phyloP scores from a whole-genome alignment of 1,140 invertebrate species.

The Lutraria rhynchaena region DNA sequence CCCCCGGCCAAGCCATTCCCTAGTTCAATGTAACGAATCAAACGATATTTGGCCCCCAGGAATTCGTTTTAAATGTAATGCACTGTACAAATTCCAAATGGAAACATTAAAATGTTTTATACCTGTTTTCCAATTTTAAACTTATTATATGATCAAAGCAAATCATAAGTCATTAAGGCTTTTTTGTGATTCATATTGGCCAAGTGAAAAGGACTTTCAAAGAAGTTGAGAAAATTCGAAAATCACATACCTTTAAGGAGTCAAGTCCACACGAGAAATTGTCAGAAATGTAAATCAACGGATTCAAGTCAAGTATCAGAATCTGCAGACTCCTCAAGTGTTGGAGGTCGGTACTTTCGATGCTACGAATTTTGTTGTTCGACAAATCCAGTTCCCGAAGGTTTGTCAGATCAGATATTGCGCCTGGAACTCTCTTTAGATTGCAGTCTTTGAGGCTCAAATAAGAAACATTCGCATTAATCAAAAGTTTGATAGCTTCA shows the following conservation, averaged over 20 bases:
- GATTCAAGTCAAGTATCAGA: slow-evolving; percentile 16
- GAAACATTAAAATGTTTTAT: too few species aligned
- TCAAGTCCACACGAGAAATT: slow-evolving; percentile 37
- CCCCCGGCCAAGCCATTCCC: too few species aligned
- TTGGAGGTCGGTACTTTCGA: slow-evolving; percentile 55
- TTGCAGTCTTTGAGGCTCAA: slow-evolving; percentile 45
- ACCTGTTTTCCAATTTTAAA: too few species aligned
- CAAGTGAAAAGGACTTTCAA: too few species aligned
- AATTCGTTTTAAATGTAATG: too few species aligned
- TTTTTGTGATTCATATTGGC: too few species aligned
- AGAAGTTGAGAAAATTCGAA: too few species aligned
- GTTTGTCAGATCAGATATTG: slow-evolving; percentile 30
- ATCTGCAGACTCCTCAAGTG: slow-evolving; percentile 13
- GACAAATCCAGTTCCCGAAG: slow-evolving; percentile 41
- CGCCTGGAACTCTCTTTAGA: slow-evolving; percentile 49
- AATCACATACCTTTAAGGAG: slow-evolving; percentile 12
- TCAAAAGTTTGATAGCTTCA: slow-evolving; percentile 45
- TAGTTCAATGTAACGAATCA: too few species aligned
- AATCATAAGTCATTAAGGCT: too few species aligned
- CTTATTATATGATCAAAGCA: too few species aligned
- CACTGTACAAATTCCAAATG: too few species aligned
- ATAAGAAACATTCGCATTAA: slow-evolving; percentile 22
- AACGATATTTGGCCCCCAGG: too few species aligned
- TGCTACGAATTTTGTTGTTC: slow-evolving; percentile 50
- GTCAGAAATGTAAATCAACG: slow-evolving; percentile 50